These are phyloP conservation scores for Synanceia verrucosa DNA, from an alignment of 2,797 vertebrate species.

Conservation along the genomic window DNA sequence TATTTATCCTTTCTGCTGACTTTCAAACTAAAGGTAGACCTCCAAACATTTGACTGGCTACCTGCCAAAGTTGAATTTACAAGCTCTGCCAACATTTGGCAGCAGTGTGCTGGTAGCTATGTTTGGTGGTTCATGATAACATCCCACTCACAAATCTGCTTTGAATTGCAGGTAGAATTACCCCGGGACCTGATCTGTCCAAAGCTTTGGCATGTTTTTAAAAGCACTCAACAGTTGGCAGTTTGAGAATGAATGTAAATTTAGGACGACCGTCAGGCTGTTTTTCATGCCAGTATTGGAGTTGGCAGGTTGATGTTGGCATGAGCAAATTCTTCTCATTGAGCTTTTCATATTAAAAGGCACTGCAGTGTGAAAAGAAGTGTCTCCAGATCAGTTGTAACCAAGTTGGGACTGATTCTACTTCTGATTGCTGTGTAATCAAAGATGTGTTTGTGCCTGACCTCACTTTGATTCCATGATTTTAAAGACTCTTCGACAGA, in stretches of 20 bases:
- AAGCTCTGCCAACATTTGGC: conserved; percentile 49
- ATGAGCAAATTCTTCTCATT: conserved; percentile 30
- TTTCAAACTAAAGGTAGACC: conserved; percentile 33
- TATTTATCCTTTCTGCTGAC: conserved; percentile 30
- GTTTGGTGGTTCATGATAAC: conserved; percentile 54
- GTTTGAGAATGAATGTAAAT: conserved; percentile 50
- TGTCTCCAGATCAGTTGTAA: conserved; percentile 8
- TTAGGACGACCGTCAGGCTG: conserved; percentile 45
- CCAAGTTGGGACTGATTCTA: conserved; percentile 21
- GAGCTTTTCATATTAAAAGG: conserved; percentile 13
- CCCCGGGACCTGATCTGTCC: conserved; percentile 25
- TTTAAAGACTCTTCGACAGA: background rate
- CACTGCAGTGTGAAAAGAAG: background rate
- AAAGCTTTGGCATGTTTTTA: conserved; percentile 36
- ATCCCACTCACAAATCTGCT: conserved; percentile 54
- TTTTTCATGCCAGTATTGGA: conserved; percentile 25
- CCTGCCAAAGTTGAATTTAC: conserved; percentile 33
- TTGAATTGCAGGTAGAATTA: conserved; percentile 23
- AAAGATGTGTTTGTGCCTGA: conserved; percentile 18
- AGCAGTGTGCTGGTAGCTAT: conserved; percentile 21
- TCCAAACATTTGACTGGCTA: conserved; percentile 46
- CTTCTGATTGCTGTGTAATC: conserved; percentile 24
- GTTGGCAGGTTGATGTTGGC: conserved; percentile 48
- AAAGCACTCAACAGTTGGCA: conserved; percentile 44
- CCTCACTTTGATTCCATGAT: conserved; percentile 9